Percentiles rank a stretch among this genome's conserved stretches.
phyloP scores from a whole-genome alignment of 2,888 invertebrate genomes.

The Dichetophora obliterata region DNA sequence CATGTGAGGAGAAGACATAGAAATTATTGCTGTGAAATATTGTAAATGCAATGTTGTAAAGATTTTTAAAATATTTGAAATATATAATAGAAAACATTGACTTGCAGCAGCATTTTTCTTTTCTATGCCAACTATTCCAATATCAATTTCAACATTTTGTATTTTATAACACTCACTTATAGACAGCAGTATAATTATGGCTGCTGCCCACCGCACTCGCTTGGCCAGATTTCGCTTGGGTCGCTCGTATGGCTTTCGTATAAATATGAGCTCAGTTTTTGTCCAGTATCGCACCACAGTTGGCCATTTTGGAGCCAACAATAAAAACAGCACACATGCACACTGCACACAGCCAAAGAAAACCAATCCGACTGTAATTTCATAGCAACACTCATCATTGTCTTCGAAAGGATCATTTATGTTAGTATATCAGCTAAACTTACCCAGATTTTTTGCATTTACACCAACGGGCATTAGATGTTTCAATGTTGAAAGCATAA shows the following conservation, averaged over 20 bases:
- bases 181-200: constrained; percentile 56
- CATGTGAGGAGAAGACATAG: background rate
- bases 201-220: constrained; percentile 58
- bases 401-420: background rate
- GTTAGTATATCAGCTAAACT: constrained; percentile 35
- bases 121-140: background rate
- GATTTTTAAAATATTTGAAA: background rate
- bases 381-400: background rate
- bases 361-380: constrained; percentile 59
- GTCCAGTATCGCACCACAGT: constrained; percentile 63
- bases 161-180: constrained; percentile 51
- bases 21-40: too few species aligned
- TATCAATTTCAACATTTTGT: background rate
- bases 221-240: constrained; percentile 54
- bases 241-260: constrained; percentile 58
- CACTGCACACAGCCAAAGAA: constrained; percentile 61
- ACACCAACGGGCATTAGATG: constrained; percentile 58
- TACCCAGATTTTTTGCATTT: constrained; percentile 65
- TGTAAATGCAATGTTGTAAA: too few species aligned
- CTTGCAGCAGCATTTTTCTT: background rate
- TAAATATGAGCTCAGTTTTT: constrained; percentile 61
- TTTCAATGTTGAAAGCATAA: constrained; percentile 52
- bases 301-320: constrained; percentile 64
- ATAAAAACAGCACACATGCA: constrained; percentile 60
- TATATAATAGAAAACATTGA: background rate